A percentile compares a stretch with the other conserved stretches of the same genome.
Conservation (phyloP, 2,113 vertebrate genomes). For the Edolisoma coerulescens region DNA sequence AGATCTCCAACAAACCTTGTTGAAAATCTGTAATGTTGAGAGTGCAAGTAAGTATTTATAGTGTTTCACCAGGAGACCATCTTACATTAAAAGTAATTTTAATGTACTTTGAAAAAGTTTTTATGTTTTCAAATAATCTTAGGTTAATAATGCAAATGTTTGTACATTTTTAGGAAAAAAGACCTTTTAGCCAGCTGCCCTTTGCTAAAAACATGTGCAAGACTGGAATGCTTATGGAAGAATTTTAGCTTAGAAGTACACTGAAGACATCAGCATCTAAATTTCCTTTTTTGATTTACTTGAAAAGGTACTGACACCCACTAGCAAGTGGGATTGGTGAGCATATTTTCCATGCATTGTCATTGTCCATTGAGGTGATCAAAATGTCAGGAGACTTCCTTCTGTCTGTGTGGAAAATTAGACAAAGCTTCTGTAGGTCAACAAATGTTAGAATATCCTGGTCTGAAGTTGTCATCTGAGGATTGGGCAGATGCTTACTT, state of each 20-base stretch:
- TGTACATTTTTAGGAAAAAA: neutral
- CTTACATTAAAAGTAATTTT: neutral
- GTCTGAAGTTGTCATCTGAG: neutral
- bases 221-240: neutral
- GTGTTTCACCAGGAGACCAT: neutral
- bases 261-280: neutral
- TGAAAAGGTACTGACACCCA: neutral
- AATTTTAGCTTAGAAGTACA: neutral
- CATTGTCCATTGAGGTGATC: neutral
- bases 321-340: neutral
- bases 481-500: neutral
- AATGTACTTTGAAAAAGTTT: neutral
- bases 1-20: neutral
- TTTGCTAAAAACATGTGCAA: neutral
- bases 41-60: neutral
- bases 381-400: neutral
- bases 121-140: neutral
- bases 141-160: neutral
- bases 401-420: neutral
- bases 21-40: neutral
- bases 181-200: neutral
- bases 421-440: neutral
- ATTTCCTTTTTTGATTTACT: neutral
- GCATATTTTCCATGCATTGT: neutral
- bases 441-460: neutral